These are phyloP conservation scores for Ptychobarbus kaznakovi DNA, from an alignment of 2,797 vertebrate species.

Conservation along the genomic window DNA sequence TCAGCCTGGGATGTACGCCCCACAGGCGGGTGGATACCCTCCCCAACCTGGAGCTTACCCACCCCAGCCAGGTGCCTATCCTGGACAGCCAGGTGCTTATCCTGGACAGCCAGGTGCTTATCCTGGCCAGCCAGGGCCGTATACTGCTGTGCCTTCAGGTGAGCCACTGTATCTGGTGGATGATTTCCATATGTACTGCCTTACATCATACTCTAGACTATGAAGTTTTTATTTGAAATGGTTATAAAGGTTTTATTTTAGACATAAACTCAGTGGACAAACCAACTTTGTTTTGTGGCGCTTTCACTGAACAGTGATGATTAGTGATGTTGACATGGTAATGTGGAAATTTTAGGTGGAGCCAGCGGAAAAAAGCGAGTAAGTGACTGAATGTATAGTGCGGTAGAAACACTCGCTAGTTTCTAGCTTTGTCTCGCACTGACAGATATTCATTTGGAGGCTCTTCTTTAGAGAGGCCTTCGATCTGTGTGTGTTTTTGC, in stretches of 20 bases:
- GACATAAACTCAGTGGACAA: background rate
- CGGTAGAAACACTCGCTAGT: background rate
- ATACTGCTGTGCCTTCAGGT: constrained; percentile 85
- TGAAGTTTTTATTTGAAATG: background rate
- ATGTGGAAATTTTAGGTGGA: background rate
- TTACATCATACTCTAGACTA: background rate
- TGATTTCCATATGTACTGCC: background rate
- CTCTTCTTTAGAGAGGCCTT: background rate
- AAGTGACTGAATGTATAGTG: background rate
- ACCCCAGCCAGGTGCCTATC: constrained; percentile 57
- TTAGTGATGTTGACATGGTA: background rate
- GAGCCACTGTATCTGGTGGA: constrained; percentile 57
- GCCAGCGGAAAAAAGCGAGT: background rate
- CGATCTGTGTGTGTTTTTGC: constrained; percentile 8
- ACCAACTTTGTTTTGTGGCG: background rate
- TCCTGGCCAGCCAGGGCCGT: constrained; percentile 65
- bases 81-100: constrained; percentile 57
- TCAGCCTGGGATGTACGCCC: constrained; percentile 59
- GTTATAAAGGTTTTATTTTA: background rate
- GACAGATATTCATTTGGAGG: background rate
- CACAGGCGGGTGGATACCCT: constrained; percentile 57
- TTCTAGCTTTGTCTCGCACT: constrained; percentile 9
- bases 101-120: constrained; percentile 14
- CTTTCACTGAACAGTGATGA: background rate
- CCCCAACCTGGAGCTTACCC: constrained; percentile 56